Evolutionary conservation across 2,113 vertebrate genomes (phyloP).

Genomic region (Nothobranchius furzeri): DNA sequence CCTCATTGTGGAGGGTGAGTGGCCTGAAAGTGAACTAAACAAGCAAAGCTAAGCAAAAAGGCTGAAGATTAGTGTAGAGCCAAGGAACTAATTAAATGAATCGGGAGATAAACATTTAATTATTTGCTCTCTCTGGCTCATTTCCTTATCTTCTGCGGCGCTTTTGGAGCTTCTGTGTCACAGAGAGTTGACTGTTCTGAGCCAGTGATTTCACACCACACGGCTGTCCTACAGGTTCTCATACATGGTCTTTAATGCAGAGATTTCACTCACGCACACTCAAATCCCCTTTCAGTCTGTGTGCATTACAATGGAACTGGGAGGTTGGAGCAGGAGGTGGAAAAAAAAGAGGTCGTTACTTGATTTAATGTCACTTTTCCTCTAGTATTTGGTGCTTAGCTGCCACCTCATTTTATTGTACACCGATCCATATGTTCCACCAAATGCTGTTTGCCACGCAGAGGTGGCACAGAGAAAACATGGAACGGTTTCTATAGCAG

Average conservation of each 20-base stretch:
- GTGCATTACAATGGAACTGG: slow-evolving; percentile 44
- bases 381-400: background rate
- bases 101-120: slow-evolving; percentile 71
- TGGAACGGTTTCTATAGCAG: background rate
- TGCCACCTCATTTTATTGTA: slow-evolving; percentile 24
- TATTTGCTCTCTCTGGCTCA: slow-evolving; percentile 56
- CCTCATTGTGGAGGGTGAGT: slow-evolving; percentile 44
- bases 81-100: slow-evolving; percentile 72
- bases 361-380: slow-evolving; percentile 39
- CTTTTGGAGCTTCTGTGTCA: slow-evolving; percentile 38
- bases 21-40: slow-evolving; percentile 56
- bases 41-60: slow-evolving; percentile 65
- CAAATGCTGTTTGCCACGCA: slow-evolving; percentile 18
- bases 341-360: slow-evolving; percentile 56
- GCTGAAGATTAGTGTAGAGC: slow-evolving; percentile 62
- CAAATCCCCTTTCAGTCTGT: slow-evolving; percentile 3
- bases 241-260: background rate
- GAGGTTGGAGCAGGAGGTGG: slow-evolving; percentile 42
- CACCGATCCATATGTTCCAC: slow-evolving; percentile 22
- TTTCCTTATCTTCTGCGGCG: slow-evolving; percentile 50
- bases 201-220: slow-evolving; percentile 7
- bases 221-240: slow-evolving; percentile 16
- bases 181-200: slow-evolving; percentile 26
- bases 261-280: slow-evolving; percentile 6
- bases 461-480: background rate